Evolutionary conservation across 2,888 invertebrate species (phyloP).

Genomic region (Odontothrips loti): DNA sequence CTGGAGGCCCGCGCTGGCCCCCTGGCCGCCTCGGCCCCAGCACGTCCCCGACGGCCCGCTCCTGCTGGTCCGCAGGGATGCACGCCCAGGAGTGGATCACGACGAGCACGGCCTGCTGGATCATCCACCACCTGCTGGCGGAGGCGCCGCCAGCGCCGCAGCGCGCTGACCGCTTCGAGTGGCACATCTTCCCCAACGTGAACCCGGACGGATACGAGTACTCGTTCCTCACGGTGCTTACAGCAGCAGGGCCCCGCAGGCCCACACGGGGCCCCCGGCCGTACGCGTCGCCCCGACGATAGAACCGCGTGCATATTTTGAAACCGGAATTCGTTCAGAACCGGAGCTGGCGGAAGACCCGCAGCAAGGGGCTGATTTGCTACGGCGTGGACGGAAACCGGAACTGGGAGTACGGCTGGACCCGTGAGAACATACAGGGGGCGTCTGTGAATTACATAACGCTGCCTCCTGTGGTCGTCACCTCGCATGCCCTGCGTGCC

Average conservation of each 20-base stretch:
- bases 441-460: too few relatives aligned
- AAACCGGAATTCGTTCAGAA: too few relatives aligned
- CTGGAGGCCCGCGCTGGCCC: neutral
- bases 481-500: too few relatives aligned
- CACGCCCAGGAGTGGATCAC: constrained; percentile 14
- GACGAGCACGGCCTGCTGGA: constrained; percentile 16
- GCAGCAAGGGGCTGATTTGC: neutral
- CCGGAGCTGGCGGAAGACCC: neutral
- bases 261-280: too few relatives aligned
- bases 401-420: constrained; percentile 8
- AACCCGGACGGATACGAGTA: constrained; percentile 21
- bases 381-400: constrained; percentile 4
- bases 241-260: neutral
- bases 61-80: neutral
- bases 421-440: neutral
- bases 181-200: constrained; percentile 8
- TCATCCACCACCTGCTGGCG: neutral
- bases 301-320: too few relatives aligned
- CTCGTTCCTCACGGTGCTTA: neutral
- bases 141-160: neutral
- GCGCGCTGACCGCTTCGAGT: neutral
- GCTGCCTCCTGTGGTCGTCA: too few relatives aligned
- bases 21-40: too few relatives aligned
- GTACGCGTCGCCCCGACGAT: too few relatives aligned
- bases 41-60: neutral